Base-by-base conservation (phyloP, 2,888 invertebrate species). In the Drosophila monieri region DNA sequence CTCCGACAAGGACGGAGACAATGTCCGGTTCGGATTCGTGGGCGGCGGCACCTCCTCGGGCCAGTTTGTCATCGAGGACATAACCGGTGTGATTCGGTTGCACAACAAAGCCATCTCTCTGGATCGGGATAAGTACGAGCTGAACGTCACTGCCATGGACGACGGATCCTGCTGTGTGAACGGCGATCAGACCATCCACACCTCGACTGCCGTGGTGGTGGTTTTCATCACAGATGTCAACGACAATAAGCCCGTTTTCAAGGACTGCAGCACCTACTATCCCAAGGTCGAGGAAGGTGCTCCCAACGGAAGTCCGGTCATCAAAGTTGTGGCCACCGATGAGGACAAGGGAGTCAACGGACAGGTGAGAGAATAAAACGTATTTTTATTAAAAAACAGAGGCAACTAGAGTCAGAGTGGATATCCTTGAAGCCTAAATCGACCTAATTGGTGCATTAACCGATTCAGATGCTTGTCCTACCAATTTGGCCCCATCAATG, bases 161-260 rank as follows among this genome's bases (percentile, higher is more conserved):
- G 99, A 99, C 90, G 99, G 99, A 0, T 96, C 97, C 1, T 99
- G 99, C 90, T 99, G 99, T 90, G 96, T 95, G 12, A 96, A 97
- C 76, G 97, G 97, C 3, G 96, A 96, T 78, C 93, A 94, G 1
- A 96, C 96, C 0, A 96, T 97, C 78, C 97, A 98, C 89, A 97
- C 98, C 0, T 97, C 97, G 49, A 97, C 98, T 0, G 98, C 98
- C 6, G 97, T 97, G 1, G 98, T 99, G 0, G 97, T 98, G 0
- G 98, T 99, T 0, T 98, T 98, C 90, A 98, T 99, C 71, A 98
- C 98, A 0, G 98, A 99, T 88, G 98, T 98, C 18, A 99, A 99
- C 90, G 98, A 98, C 89, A 97, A 99, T 91, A 98, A 98, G 89
- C 99, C 98, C 0, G 95, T 97, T 71, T 99, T 99, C 90, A 97